Percentiles rank a stretch among this genome's conserved stretches.
phyloP scores from a whole-genome alignment of 2,113 vertebrate genomes.

The Grammomys dolichurus region DNA sequence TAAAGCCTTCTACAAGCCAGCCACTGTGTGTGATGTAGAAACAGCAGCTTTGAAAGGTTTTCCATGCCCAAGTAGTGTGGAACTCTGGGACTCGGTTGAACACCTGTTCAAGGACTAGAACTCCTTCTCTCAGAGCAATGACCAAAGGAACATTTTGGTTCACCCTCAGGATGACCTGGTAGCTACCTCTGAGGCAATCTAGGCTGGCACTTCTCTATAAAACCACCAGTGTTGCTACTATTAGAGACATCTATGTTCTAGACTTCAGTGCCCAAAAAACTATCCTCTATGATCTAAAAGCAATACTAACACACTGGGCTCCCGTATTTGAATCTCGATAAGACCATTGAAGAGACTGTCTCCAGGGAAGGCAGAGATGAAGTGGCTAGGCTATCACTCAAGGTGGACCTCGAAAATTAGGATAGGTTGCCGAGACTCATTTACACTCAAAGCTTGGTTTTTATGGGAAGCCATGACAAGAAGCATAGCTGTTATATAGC shows the following conservation, averaged over 20 bases:
- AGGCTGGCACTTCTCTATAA: conserved; percentile 44
- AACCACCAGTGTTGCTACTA: conserved; percentile 15
- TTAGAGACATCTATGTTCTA: not conserved
- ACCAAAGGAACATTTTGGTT: conserved; percentile 71
- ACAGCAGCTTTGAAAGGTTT: conserved; percentile 59
- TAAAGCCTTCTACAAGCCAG: not conserved
- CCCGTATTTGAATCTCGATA: conserved; percentile 15
- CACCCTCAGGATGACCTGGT: conserved; percentile 54
- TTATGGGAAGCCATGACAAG: conserved; percentile 15
- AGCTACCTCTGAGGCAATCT: conserved; percentile 35
- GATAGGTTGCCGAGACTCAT: conserved; percentile 19
- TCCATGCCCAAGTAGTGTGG: conserved; percentile 60
- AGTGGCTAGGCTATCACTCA: not conserved
- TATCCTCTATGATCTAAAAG: not conserved
- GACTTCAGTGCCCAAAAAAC: not conserved
- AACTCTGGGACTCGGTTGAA: conserved; percentile 65
- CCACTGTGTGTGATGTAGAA: conserved; percentile 54
- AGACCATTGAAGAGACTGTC: not conserved
- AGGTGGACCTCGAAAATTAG: conserved; percentile 1
- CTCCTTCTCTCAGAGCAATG: conserved; percentile 49
- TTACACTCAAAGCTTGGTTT: conserved; percentile 46
- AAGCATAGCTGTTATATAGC: not conserved
- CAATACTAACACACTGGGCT: not conserved
- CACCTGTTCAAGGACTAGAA: conserved; percentile 71
- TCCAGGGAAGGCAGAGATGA: not conserved